These are phyloP conservation scores for Chelonoidis abingdonii DNA, from an alignment of 2,113 vertebrate genomes.

Conservation along the genomic window DNA sequence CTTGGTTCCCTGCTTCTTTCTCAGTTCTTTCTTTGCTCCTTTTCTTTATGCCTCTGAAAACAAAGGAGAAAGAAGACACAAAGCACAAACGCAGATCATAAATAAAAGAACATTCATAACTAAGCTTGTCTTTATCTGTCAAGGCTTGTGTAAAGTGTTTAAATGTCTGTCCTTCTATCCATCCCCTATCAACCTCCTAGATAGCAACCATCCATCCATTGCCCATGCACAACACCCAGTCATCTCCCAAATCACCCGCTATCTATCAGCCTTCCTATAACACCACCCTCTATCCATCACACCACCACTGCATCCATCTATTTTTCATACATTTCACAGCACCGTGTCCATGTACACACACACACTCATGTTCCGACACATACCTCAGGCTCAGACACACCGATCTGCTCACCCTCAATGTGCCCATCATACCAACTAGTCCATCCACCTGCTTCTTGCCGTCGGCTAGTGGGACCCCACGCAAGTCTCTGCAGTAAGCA, in stretches of 20 bases:
- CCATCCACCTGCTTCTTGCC: constrained; percentile 10
- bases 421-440: neutral
- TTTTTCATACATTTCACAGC: neutral
- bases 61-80: neutral
- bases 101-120: too few relatives aligned
- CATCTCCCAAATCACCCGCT: neutral
- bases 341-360: neutral
- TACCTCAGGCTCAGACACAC: too few relatives aligned
- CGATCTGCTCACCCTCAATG: too few relatives aligned
- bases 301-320: too few relatives aligned
- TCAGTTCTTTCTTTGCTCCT: neutral
- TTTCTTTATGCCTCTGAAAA: neutral
- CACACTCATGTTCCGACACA: too few relatives aligned
- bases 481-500: constrained; percentile 15
- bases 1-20: neutral
- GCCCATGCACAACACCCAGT: too few relatives aligned
- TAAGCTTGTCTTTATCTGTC: too few relatives aligned
- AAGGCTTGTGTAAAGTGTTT: neutral
- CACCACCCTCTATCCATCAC: neutral
- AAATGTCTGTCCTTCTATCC: neutral
- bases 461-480: neutral
- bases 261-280: neutral
- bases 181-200: too few relatives aligned
- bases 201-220: neutral
- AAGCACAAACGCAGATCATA: too few relatives aligned